phyloP scores from a whole-genome alignment of 2,797 vertebrate species.

The Gobio occitaniae region DNA sequence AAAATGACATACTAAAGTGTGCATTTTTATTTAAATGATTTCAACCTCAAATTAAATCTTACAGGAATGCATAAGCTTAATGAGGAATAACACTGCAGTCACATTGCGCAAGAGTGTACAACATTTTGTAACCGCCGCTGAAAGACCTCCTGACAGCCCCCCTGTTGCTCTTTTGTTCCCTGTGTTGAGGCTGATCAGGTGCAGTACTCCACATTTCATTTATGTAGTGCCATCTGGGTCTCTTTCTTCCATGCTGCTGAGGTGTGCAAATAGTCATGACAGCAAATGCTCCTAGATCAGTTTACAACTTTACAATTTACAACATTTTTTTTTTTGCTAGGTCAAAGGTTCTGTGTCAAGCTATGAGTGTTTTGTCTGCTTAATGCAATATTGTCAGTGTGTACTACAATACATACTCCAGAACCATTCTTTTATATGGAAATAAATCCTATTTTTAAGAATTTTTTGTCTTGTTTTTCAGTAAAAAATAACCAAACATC shows the following conservation, averaged over 20 bases:
- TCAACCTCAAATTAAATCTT: background rate
- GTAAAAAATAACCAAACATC: background rate
- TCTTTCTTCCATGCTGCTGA: constrained; percentile 24
- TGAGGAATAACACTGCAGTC: constrained; percentile 20
- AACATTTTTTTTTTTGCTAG: background rate
- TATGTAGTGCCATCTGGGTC: constrained; percentile 36
- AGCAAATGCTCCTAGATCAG: constrained; percentile 3
- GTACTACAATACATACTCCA: background rate
- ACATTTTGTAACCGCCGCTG: background rate
- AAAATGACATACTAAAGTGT: constrained; percentile 10
- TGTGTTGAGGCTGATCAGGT: constrained; percentile 40
- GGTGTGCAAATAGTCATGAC: constrained; percentile 28
- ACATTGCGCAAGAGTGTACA: background rate
- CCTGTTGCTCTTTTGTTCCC: constrained; percentile 34
- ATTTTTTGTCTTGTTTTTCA: background rate
- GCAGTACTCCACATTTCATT: constrained; percentile 19
- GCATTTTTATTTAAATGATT: constrained; percentile 19
- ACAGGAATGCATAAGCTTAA: constrained; percentile 24
- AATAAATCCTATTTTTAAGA: background rate
- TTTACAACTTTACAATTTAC: background rate
- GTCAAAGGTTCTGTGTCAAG: background rate
- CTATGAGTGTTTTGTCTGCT: background rate
- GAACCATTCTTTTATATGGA: background rate
- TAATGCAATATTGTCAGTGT: background rate
- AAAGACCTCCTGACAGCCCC: constrained; percentile 8